Conservation (phyloP, 30 jellyfish, hydroid and myxozoan species). For the Rhopilema esculentum region DNA sequence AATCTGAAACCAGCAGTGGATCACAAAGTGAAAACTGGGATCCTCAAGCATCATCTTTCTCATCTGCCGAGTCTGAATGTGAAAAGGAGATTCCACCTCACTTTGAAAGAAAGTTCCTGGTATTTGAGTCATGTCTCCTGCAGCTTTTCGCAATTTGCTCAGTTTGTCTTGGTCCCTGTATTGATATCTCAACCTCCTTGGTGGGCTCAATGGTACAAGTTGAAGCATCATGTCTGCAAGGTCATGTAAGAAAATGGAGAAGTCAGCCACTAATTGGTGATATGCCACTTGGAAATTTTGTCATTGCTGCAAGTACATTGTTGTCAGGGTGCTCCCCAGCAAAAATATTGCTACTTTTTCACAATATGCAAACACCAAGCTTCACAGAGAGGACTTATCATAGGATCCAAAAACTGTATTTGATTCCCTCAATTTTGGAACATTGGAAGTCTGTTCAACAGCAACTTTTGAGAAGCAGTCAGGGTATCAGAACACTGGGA, state of each 20-base stretch:
- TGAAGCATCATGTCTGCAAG: constrained; percentile 7
- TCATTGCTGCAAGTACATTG: neutral
- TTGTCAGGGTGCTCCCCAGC: neutral
- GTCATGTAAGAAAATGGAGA: constrained; percentile 2
- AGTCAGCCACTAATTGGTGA: constrained; percentile 8
- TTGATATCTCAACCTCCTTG: constrained; percentile 1
- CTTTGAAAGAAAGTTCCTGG: constrained; percentile 4
- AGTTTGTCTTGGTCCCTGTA: constrained; percentile 16
- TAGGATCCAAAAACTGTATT: constrained; percentile 6
- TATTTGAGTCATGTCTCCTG: constrained; percentile 14
- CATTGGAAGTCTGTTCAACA: constrained; percentile 12
- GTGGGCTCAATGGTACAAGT: neutral
- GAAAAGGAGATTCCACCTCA: constrained; percentile 5
- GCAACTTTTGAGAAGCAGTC: neutral
- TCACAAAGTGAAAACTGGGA: constrained; percentile 2
- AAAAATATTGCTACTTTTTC: neutral
- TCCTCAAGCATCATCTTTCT: neutral
- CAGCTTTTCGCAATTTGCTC: constrained; percentile 8
- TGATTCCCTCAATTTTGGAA: constrained; percentile 20
- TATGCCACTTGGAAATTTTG: neutral
- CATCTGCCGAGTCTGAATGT: neutral
- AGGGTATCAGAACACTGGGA: constrained; percentile 22
- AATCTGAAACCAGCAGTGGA: neutral
- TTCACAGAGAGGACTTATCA: constrained; percentile 20
- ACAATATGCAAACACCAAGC: constrained; percentile 6